Evolutionary conservation across 2,113 vertebrate genomes (phyloP), one percentile per base, ranked within the genome.

Genomic region (Numenius arquata): DNA sequence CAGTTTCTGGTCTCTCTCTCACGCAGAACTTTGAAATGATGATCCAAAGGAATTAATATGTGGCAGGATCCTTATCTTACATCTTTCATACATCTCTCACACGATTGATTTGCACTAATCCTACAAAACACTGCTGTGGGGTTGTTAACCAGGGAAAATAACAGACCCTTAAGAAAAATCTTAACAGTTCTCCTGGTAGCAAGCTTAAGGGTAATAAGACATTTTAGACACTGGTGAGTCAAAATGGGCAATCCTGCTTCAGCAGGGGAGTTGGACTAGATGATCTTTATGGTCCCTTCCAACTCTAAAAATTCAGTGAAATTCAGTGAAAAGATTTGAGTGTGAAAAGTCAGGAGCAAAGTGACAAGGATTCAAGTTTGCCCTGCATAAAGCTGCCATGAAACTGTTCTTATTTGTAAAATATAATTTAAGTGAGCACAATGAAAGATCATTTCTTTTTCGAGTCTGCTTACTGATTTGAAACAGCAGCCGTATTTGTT

Each of bases 361-460:
- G 80, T 18, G 29, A 90, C 40, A 63, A 3, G 34, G 45, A 53
- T 73, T 87, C 62, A 48, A 43, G 48, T 63, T 32, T 89, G 73
- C 66, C 40, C 93, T 90, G 40, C 89, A 83, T 41, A 93, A 95
- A 81, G 43, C 52, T 83, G 71, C 76, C 32, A 2, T 70, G 40
- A 91, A 92, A 58, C 5, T 23, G 38, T 50, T 91, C 68, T 56
- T 90, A 91, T 81, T 94, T 90, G 82, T 88, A 74, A 96, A 96
- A 94, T 11, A 15, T 36, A 50, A 94, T 93, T 93, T 96, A 95
- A 94, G 58, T 61, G 53, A 88, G 23, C 58, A 40, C 61, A 91
- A 92, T 61, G 82, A 97, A 94, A 93, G 32, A 36, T 4, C 7
- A 29, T 25, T 36, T 93, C 27, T 92, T 92, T 90, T 90, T 72